Conservation (phyloP, 2,797 vertebrate genomes). For the Gymnothorax javanicus region DNA sequence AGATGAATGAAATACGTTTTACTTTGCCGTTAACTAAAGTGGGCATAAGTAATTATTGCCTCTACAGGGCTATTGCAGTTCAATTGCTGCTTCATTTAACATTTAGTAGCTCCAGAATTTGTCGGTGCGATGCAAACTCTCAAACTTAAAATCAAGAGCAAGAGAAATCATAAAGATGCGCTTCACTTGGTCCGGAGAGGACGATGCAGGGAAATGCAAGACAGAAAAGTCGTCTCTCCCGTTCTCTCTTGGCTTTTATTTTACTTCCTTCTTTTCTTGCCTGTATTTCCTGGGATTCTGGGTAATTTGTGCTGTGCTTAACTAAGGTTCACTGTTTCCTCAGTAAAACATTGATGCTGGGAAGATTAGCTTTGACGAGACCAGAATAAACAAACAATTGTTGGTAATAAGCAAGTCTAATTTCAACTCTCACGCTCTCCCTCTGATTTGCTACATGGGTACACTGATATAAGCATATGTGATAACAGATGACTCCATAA, state of each 20-base stretch:
- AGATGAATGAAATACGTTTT: slow-evolving; percentile 52
- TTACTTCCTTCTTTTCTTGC: slow-evolving; percentile 65
- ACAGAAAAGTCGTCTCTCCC: slow-evolving; percentile 63
- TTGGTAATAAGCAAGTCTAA: neutral
- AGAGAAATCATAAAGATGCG: slow-evolving; percentile 58
- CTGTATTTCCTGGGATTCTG: slow-evolving; percentile 62
- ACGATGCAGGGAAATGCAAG: slow-evolving; percentile 68
- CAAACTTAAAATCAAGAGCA: slow-evolving; percentile 48
- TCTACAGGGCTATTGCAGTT: slow-evolving; percentile 32
- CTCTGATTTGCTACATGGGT: slow-evolving; percentile 71
- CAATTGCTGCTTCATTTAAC: slow-evolving; percentile 59
- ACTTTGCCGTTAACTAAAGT: slow-evolving; percentile 34
- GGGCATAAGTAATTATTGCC: slow-evolving; percentile 38
- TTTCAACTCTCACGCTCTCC: slow-evolving; percentile 42
- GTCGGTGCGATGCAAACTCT: slow-evolving; percentile 73
- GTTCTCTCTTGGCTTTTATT: no score
- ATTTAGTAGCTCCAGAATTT: slow-evolving; percentile 69
- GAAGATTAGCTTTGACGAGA: slow-evolving; percentile 74
- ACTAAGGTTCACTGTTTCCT: slow-evolving; percentile 75
- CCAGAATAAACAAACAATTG: slow-evolving; percentile 71
- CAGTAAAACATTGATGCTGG: slow-evolving; percentile 79
- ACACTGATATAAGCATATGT: neutral
- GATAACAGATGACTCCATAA: no score
- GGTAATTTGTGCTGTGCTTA: slow-evolving; percentile 48
- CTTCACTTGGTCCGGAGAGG: slow-evolving; percentile 66